These are phyloP conservation scores for Anneissia japonica DNA, from an alignment of 35 echinoderm and acorn worm genomes.

Conservation along the genomic window DNA sequence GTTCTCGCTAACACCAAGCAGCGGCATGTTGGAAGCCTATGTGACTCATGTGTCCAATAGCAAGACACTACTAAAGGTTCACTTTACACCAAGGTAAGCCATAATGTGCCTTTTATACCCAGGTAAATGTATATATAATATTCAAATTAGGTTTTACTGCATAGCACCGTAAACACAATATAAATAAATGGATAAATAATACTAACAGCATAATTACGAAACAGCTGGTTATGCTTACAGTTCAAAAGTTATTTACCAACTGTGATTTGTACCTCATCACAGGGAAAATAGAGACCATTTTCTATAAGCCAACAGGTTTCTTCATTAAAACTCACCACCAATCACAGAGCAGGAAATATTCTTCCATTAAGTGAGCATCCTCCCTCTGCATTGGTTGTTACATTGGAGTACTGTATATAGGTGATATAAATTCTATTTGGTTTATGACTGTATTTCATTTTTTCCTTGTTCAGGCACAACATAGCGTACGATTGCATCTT, in stretches of 20 bases:
- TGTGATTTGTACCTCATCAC: too few species aligned
- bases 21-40: slow-evolving; percentile 70
- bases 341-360: not conserved
- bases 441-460: not conserved
- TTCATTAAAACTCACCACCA: too few species aligned
- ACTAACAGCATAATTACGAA: too few species aligned
- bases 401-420: not conserved
- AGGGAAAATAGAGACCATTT: too few species aligned
- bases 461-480: slow-evolving; percentile 56
- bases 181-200: too few species aligned
- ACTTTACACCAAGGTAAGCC: slow-evolving; percentile 87
- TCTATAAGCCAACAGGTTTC: too few species aligned
- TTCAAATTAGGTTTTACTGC: too few species aligned
- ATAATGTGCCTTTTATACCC: too few species aligned
- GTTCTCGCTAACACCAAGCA: slow-evolving; percentile 47
- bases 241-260: too few species aligned
- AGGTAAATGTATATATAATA: too few species aligned
- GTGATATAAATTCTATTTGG: not conserved
- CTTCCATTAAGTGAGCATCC: not conserved
- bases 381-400: not conserved
- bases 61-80: slow-evolving; percentile 73
- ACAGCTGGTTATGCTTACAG: too few species aligned
- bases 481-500: slow-evolving; percentile 68
- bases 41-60: slow-evolving; percentile 83
- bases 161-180: too few species aligned